phyloP scores from a whole-genome alignment of 2,888 invertebrate species.

The Pterobdella sp. region DNA sequence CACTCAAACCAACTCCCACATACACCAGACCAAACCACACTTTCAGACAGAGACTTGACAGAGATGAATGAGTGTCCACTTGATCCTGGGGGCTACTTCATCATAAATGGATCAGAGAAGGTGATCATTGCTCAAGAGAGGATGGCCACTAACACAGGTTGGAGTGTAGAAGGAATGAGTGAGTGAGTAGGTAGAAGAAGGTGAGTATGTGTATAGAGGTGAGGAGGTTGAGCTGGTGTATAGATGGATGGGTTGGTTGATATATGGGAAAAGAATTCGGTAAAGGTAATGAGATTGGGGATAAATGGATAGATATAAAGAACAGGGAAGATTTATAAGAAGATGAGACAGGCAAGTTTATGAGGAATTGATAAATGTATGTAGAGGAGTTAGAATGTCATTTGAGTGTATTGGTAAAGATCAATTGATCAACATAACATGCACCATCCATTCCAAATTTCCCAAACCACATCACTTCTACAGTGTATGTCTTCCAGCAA shows the following conservation, averaged over 20 bases:
- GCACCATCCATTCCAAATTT: too few relatives aligned
- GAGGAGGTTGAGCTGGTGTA: neutral
- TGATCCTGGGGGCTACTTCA: conserved; percentile 98
- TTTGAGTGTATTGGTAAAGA: too few relatives aligned
- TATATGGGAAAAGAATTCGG: neutral
- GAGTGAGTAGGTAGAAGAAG: too few relatives aligned
- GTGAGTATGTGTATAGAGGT: neutral
- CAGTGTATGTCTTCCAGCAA: conserved; percentile 96
- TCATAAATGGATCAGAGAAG: conserved; percentile 98
- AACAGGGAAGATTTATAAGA: neutral
- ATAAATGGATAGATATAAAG: neutral
- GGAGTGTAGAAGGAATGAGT: too few relatives aligned
- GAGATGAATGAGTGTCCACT: conserved; percentile 98
- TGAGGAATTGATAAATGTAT: too few relatives aligned
- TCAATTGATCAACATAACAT: too few relatives aligned
- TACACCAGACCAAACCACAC: too few relatives aligned
- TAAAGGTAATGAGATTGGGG: neutral
- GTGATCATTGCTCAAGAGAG: conserved; percentile 97
- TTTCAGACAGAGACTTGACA: conserved; percentile 92
- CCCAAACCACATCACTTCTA: too few relatives aligned
- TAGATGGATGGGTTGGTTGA: neutral
- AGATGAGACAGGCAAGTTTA: too few relatives aligned
- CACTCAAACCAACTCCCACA: too few relatives aligned
- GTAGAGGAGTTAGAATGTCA: too few relatives aligned
- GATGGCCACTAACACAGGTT: conserved; percentile 95